A percentile compares a stretch with the other conserved stretches of the same genome.
phyloP scores from a whole-genome alignment of 2,888 invertebrate species.

The Stramonita haemastoma region DNA sequence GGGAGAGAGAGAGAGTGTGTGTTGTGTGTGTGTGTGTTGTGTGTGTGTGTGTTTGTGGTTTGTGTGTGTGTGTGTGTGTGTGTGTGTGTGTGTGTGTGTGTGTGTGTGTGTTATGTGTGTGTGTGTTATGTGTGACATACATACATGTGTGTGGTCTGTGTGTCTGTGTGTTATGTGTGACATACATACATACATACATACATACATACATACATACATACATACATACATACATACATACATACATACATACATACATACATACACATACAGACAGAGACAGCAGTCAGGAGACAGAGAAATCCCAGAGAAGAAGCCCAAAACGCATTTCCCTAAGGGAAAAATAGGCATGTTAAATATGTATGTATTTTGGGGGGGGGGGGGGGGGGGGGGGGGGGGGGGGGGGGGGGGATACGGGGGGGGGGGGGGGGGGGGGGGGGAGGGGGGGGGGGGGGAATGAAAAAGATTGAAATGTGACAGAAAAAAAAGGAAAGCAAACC shows the following conservation, averaged over 20 bases:
- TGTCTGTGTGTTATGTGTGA: not conserved
- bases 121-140: too few species aligned
- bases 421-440: not conserved
- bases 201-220: not conserved
- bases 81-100: too few species aligned
- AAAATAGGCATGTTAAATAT: too few species aligned
- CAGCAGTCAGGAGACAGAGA: not conserved
- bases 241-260: not conserved
- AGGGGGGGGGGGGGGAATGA: not conserved
- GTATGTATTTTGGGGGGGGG: not conserved
- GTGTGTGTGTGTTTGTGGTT: too few species aligned
- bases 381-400: not conserved
- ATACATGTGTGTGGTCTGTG: too few species aligned
- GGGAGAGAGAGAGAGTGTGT: too few species aligned
- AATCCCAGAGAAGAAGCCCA: too few species aligned
- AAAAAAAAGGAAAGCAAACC: not conserved
- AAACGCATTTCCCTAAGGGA: too few species aligned
- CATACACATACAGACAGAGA: not conserved
- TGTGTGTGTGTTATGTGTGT: too few species aligned
- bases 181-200: not conserved
- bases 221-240: not conserved
- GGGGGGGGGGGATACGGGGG: not conserved
- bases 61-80: too few species aligned
- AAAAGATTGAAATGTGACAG: not conserved
- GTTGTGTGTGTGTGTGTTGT: too few species aligned